Base-by-base conservation (phyloP, 1,140 invertebrate genomes). In the Cotesia typhae region DNA sequence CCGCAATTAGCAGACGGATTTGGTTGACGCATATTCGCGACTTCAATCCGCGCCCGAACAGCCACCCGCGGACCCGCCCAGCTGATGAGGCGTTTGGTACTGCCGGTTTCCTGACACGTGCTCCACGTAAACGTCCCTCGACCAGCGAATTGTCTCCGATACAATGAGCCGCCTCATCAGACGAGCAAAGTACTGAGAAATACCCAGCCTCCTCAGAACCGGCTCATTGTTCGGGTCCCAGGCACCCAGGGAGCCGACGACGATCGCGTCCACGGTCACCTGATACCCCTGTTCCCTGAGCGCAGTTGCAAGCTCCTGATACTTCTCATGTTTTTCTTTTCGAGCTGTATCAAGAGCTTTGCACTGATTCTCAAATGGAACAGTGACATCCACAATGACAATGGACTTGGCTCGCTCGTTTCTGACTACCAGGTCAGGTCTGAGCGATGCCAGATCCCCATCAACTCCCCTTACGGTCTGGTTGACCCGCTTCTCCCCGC, bases 151-250 rank as follows among this genome's bases (percentile, higher is more conserved):
- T 4, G 70, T 38, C 17, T 68, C 59, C 35, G 28, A 60, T 0
- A 74, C 70, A 2, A 73, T 63, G 14, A 75, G 52, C 0, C 66
- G 47, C 2, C 67, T 55, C 63, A 75, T 67, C 38, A 75, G 6
- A 1, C 4, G 0, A 5, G 65, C 73, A 5, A 68, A 75, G 10
- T 12, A 2, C 1, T 2, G 4, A 9, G 37, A 14, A 7, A 75
- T 10, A 0, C 51, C 17, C 3, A 75, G 37, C 2, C 7, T 0
- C 4, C 41, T 47, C 17, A 60, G n/a, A 6, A 64, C 61, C 35
- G 35, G 35, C 37, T 64, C 61, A 64, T 64, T 64, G 35, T 37
- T 36, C 4, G 37, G 37, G 37, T 68, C 53, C 66, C 66, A 68
- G 0, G 51, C 35, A 17, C 66, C 53, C 2, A 68, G 53, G 1